Evolutionary conservation across 2,888 invertebrate genomes (phyloP).

Genomic region (Andrena bucephala): DNA sequence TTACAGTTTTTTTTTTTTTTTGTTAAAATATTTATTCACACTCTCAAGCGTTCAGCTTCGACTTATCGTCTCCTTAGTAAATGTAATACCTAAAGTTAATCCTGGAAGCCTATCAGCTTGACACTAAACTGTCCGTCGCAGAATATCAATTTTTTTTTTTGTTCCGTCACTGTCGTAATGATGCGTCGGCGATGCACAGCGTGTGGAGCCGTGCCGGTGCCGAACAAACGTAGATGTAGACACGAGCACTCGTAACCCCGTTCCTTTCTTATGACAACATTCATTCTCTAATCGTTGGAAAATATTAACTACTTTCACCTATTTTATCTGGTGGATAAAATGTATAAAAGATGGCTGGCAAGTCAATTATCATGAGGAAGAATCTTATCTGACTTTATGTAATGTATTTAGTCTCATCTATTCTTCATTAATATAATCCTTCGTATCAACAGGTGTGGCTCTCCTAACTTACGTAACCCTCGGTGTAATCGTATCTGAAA

Average conservation of each 20-base stretch:
- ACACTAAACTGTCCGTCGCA: constrained; percentile 79
- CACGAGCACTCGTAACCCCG: constrained; percentile 67
- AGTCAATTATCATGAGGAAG: constrained; percentile 84
- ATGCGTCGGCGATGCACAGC: constrained; percentile 72
- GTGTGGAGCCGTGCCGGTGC: constrained; percentile 70
- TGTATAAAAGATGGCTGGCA: constrained; percentile 85
- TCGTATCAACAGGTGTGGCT: constrained; percentile 79
- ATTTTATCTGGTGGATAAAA: constrained; percentile 82
- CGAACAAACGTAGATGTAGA: constrained; percentile 64
- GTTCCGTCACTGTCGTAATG: constrained; percentile 72
- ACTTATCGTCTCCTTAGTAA: constrained; percentile 80
- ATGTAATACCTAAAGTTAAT: constrained; percentile 83
- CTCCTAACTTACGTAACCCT: constrained; percentile 83
- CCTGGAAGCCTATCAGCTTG: constrained; percentile 84
- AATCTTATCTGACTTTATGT: constrained; percentile 81
- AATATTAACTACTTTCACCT: constrained; percentile 84
- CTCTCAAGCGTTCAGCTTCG: constrained; percentile 80
- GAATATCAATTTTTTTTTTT: constrained; percentile 70
- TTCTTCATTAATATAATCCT: constrained; percentile 76
- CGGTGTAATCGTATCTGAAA: constrained; percentile 82
- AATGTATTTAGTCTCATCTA: constrained; percentile 76
- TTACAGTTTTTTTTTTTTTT: constrained; percentile 71
- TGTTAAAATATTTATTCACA: constrained; percentile 84
- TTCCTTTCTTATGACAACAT: constrained; percentile 64
- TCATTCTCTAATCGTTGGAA: constrained; percentile 84